Conservation (phyloP, 2,888 invertebrate genomes). For the Andrena fulva region DNA sequence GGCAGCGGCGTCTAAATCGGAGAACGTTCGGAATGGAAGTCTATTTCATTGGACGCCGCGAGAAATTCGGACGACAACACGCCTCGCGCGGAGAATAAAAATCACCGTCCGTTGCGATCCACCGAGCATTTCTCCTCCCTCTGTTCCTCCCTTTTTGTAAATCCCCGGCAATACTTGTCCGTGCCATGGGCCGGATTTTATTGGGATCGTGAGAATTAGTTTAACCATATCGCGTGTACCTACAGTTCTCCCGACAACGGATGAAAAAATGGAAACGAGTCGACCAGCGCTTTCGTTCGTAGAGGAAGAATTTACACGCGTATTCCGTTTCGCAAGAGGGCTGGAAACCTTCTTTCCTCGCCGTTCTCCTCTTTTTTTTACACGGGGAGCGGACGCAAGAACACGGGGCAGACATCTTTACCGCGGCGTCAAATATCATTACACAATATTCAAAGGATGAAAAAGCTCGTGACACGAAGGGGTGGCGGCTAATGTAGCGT, state of each 20-base stretch:
- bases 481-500: constrained; percentile 82
- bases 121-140: not conserved
- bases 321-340: constrained; percentile 1
- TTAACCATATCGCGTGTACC: not conserved
- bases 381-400: not conserved
- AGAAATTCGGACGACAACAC: constrained; percentile 47
- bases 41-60: constrained; percentile 55
- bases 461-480: constrained; percentile 73
- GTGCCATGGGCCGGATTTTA: constrained; percentile 1
- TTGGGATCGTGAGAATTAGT: constrained; percentile 29
- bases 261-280: not conserved
- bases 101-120: constrained; percentile 44
- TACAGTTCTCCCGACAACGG: not conserved
- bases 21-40: constrained; percentile 56
- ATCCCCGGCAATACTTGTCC: constrained; percentile 1
- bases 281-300: not conserved
- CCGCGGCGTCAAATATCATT: constrained; percentile 79
- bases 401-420: constrained; percentile 69
- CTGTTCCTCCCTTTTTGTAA: not conserved
- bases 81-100: constrained; percentile 55
- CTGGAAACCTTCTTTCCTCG: not conserved
- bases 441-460: constrained; percentile 79
- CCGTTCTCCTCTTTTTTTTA: too few relatives aligned
- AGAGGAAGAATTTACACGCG: not conserved
- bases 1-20: constrained; percentile 68